These are phyloP conservation scores for Pluvialis apricaria DNA, from an alignment of 2,113 vertebrate species.

Conservation along the genomic window DNA sequence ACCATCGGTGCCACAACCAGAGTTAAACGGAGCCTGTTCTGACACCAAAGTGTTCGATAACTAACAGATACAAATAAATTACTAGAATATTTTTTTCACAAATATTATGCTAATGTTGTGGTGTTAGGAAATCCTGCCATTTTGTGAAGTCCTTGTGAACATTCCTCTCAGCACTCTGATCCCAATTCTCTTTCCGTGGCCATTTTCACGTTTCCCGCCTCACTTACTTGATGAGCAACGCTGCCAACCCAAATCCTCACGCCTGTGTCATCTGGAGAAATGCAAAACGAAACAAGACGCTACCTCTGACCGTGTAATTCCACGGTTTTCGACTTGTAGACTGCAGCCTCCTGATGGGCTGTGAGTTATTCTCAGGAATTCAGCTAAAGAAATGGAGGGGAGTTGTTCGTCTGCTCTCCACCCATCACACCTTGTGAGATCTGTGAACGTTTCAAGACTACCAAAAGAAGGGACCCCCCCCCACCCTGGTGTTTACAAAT, in stretches of 20 bases:
- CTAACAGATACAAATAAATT: background rate
- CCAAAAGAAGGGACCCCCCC: background rate
- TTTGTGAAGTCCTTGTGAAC: background rate
- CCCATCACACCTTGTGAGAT: background rate
- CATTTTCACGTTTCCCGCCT: background rate
- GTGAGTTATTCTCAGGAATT: background rate
- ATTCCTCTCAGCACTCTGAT: background rate
- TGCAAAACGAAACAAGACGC: background rate
- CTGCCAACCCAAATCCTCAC: background rate
- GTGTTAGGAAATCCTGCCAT: background rate
- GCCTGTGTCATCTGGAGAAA: background rate
- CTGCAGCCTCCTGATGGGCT: background rate
- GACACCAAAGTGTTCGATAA: background rate
- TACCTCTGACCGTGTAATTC: background rate
- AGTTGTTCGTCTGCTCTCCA: background rate
- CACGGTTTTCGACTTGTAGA: background rate
- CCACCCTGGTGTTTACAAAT: background rate
- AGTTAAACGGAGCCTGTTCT: background rate
- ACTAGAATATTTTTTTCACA: background rate
- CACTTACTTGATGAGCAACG: background rate
- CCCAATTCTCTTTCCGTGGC: background rate
- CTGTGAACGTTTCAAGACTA: background rate
- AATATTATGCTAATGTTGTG: background rate
- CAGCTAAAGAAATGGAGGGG: background rate
- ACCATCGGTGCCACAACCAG: background rate